Conservation (phyloP, 2,888 invertebrate genomes). For the Drosophila conformis region DNA sequence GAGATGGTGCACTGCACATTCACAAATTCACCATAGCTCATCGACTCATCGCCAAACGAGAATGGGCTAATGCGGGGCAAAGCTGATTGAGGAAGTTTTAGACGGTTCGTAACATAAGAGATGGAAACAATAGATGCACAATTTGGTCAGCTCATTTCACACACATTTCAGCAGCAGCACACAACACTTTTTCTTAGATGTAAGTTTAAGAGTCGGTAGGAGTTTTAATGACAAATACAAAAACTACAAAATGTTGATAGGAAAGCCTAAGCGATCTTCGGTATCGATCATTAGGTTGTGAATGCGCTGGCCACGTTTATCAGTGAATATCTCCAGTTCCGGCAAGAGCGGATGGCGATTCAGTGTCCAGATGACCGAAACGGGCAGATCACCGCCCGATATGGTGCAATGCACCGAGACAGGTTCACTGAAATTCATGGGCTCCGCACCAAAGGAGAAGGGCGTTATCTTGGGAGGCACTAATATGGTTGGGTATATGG, state of each 20-base stretch:
- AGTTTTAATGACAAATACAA: constrained; percentile 15
- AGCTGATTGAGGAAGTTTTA: constrained; percentile 85
- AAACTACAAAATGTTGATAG: constrained; percentile 15
- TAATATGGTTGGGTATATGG: constrained; percentile 30
- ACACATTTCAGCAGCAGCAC: constrained; percentile 49
- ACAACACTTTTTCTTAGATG: constrained; percentile 23
- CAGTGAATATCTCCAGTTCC: constrained; percentile 82
- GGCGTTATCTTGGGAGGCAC: constrained; percentile 87
- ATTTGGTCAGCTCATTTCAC: constrained; percentile 6
- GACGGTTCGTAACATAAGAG: neutral
- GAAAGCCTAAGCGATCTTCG: constrained; percentile 66
- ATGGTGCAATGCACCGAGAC: constrained; percentile 88
- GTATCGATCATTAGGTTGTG: constrained; percentile 88
- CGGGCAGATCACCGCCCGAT: constrained; percentile 91
- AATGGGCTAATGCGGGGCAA: constrained; percentile 91
- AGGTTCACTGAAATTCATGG: constrained; percentile 89
- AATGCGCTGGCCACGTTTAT: constrained; percentile 85
- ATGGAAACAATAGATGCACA: neutral
- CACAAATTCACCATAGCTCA: constrained; percentile 88
- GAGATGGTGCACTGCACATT: constrained; percentile 86
- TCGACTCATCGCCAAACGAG: constrained; percentile 90
- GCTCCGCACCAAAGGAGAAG: constrained; percentile 91
- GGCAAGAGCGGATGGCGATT: constrained; percentile 85
- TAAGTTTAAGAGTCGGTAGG: neutral
- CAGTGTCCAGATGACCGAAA: constrained; percentile 91